Evolutionary conservation across 2,113 vertebrate genomes (phyloP).

Genomic region (Atherinomorus stipes): DNA sequence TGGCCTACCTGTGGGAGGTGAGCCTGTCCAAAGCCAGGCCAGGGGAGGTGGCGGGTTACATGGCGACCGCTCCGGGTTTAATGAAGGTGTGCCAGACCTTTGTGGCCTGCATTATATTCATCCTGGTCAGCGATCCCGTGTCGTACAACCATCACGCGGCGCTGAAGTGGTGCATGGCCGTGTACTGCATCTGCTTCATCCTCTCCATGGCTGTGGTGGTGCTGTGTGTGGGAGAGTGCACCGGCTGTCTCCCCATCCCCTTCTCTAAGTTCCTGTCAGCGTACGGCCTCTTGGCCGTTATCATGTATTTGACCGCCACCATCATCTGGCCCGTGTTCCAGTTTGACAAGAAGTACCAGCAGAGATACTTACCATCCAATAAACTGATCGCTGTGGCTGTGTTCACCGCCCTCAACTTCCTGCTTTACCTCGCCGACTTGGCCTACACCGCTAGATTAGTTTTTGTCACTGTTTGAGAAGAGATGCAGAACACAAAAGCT

Average conservation of each 20-base stretch:
- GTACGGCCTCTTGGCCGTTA: constrained; percentile 83
- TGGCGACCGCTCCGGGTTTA: constrained; percentile 88
- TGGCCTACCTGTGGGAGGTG: constrained; percentile 86
- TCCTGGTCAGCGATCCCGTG: constrained; percentile 73
- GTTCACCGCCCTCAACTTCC: constrained; percentile 87
- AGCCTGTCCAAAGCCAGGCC: constrained; percentile 84
- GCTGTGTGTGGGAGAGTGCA: constrained; percentile 86
- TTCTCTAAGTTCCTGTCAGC: constrained; percentile 87
- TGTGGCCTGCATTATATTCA: constrained; percentile 88
- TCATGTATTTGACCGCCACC: constrained; percentile 83
- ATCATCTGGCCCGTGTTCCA: constrained; percentile 89
- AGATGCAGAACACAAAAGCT: background rate
- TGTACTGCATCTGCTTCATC: constrained; percentile 91
- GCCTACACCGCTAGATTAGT: constrained; percentile 83
- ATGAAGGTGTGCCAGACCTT: constrained; percentile 90
- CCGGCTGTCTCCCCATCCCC: constrained; percentile 84
- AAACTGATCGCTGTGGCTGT: constrained; percentile 73
- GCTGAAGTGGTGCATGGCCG: constrained; percentile 87
- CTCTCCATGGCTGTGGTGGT: constrained; percentile 85
- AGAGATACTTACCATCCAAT: accelerated
- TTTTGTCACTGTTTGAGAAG: constrained; percentile 80
- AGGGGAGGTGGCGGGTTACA: constrained; percentile 88
- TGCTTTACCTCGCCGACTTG: constrained; percentile 88
- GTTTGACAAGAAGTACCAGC: constrained; percentile 53
- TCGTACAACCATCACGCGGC: constrained; percentile 65